These are phyloP conservation scores for Thymallus thymallus DNA, from an alignment of 2,113 vertebrate species.

Conservation along the genomic window DNA sequence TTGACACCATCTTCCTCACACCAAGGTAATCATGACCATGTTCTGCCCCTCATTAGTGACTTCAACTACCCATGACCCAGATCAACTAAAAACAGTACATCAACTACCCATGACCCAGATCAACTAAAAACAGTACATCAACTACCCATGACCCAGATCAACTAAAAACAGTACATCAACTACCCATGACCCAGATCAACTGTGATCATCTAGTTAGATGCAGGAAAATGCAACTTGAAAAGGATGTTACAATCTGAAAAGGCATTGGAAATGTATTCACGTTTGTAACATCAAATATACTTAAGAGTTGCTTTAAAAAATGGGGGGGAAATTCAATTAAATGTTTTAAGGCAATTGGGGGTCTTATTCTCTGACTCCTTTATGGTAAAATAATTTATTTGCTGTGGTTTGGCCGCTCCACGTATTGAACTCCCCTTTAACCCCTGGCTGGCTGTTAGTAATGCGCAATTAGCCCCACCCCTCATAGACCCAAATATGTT, in stretches of 20 bases:
- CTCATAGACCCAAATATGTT: conserved; percentile 62
- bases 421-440: not conserved
- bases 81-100: not conserved
- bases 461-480: conserved; percentile 44
- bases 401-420: not conserved
- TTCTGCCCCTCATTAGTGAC: not conserved
- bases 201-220: not conserved
- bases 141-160: too few species aligned
- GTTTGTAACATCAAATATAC: not conserved
- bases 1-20: not conserved
- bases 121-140: not conserved
- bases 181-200: not conserved
- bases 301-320: not conserved
- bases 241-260: not conserved
- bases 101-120: too few species aligned
- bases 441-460: conserved; percentile 47
- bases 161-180: not conserved
- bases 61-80: not conserved
- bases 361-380: not conserved
- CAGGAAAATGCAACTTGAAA: not conserved
- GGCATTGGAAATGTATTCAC: not conserved
- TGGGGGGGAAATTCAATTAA: not conserved
- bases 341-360: not conserved
- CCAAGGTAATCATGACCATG: not conserved
- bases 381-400: not conserved